These are phyloP conservation scores for Rhynchopsitta pachyrhyncha DNA, from an alignment of 2,113 vertebrate genomes.

Conservation along the genomic window DNA sequence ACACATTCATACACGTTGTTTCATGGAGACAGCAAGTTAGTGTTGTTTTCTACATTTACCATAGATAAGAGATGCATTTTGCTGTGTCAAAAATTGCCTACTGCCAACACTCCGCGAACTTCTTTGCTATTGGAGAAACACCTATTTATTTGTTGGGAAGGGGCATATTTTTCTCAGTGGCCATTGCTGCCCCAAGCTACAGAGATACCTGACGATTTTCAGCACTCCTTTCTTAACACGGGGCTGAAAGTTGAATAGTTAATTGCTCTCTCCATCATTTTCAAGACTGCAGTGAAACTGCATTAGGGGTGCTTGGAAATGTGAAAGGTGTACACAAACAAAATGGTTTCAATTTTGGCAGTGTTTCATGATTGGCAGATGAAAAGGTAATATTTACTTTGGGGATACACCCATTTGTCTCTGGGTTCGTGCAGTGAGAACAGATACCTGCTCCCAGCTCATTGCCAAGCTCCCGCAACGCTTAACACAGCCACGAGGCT, in stretches of 20 bases:
- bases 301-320: background rate
- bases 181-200: background rate
- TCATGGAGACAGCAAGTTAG: background rate
- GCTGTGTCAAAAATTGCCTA: background rate
- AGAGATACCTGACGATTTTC: background rate
- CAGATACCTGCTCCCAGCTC: background rate
- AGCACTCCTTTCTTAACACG: background rate
- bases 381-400: background rate
- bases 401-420: background rate
- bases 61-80: background rate
- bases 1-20: background rate
- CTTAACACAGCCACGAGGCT: background rate
- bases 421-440: background rate
- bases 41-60: constrained; percentile 18
- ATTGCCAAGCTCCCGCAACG: background rate
- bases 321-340: background rate
- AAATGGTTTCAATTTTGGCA: background rate
- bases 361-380: fast-evolving
- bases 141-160: background rate
- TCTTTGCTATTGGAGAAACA: background rate
- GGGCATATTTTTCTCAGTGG: background rate
- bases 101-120: background rate
- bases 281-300: background rate
- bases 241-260: background rate
- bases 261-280: background rate